Evolutionary conservation across 2,113 vertebrate genomes (phyloP).

Genomic region (Ailurus styani): DNA sequence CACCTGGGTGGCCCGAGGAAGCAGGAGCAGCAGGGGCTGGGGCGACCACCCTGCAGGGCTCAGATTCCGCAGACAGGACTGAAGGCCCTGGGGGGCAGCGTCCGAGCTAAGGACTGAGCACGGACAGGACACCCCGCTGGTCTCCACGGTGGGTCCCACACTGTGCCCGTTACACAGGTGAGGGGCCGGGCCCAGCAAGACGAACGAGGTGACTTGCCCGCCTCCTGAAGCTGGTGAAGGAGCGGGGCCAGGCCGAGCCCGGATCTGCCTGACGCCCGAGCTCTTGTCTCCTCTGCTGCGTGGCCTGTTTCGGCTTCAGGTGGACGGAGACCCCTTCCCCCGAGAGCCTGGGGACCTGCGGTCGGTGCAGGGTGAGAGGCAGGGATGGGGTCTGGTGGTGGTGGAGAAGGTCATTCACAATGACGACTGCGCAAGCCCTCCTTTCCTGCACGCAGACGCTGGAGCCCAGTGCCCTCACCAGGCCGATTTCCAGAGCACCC

Average conservation of each 20-base stretch:
- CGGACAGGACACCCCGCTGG: background rate
- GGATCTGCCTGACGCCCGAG: background rate
- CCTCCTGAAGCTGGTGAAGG: background rate
- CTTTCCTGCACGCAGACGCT: background rate
- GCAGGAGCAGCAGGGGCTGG: background rate
- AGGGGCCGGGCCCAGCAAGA: background rate
- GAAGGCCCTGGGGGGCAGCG: background rate
- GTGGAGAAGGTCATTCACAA: fast-evolving
- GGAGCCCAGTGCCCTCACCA: background rate
- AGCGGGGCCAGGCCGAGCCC: fast-evolving
- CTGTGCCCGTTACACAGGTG: background rate
- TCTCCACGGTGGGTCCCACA: background rate
- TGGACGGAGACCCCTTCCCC: background rate
- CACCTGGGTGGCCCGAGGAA: background rate
- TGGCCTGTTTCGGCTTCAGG: background rate
- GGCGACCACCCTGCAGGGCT: background rate
- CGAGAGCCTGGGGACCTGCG: background rate
- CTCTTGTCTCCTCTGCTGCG: fast-evolving
- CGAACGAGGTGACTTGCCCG: background rate
- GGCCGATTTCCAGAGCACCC: background rate
- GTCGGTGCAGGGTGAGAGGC: background rate
- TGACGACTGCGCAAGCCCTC: background rate
- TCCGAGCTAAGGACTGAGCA: background rate
- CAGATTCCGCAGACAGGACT: background rate
- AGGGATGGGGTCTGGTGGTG: background rate